Percentiles rank a stretch among this genome's conserved stretches.
phyloP scores from a whole-genome alignment of 64 coral and sea anemone species.

The Montipora sp. region DNA sequence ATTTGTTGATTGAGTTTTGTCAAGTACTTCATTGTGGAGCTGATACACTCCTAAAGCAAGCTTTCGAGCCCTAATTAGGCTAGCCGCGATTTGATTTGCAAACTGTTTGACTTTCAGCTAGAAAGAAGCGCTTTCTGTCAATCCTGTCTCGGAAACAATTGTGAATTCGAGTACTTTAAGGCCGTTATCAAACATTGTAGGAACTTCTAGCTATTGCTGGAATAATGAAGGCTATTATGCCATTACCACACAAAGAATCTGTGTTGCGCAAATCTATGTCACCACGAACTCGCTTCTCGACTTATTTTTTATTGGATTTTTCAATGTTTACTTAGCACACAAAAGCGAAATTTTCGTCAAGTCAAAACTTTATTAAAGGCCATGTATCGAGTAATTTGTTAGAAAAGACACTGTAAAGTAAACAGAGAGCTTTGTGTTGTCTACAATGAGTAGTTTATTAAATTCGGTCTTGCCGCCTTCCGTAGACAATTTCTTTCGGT shows the following conservation, averaged over 20 bases:
- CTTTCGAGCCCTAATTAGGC: constrained; percentile 80
- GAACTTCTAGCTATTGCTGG: not conserved
- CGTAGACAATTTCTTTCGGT: constrained; percentile 67
- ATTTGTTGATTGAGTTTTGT: constrained; percentile 94
- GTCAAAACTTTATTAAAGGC: constrained; percentile 90
- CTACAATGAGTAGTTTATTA: constrained; percentile 75
- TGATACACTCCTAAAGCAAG: constrained; percentile 84
- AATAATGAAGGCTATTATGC: not conserved
- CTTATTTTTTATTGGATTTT: constrained; percentile 68
- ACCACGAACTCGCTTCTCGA: not conserved
- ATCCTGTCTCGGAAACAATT: constrained; percentile 35
- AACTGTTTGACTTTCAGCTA: constrained; percentile 51
- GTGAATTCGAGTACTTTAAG: constrained; percentile 50
- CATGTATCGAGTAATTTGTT: constrained; percentile 91
- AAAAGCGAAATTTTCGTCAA: constrained; percentile 87
- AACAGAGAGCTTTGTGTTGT: constrained; percentile 83
- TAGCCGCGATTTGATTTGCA: constrained; percentile 75
- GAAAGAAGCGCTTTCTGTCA: constrained; percentile 57
- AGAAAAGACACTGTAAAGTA: constrained; percentile 69
- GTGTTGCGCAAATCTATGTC: not conserved
- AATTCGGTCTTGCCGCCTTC: constrained; percentile 63
- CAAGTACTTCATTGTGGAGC: constrained; percentile 86
- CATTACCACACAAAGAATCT: not conserved
- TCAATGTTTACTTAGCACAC: constrained; percentile 85
- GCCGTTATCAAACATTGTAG: constrained; percentile 42